Base-by-base conservation (phyloP, 2,888 invertebrate species). In the Cactoblastis cactorum region DNA sequence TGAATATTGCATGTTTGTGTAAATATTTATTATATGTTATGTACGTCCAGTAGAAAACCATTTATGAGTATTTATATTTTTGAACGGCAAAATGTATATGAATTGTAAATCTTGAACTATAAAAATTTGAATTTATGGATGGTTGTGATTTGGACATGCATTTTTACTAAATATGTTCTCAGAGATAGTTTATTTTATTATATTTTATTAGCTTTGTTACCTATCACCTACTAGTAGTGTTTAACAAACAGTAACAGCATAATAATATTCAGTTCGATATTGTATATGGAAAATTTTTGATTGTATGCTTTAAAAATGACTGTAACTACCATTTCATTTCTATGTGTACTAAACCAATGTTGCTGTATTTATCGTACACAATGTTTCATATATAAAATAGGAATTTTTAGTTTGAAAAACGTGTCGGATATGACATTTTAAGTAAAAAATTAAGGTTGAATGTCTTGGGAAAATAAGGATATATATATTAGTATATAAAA, bases 101-200 rank as follows among this genome's bases (percentile, higher is more conserved):
- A 66, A 59, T 65, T 72, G 22, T 22, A 22, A 67, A 75, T 77
- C 77, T 77, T 74, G 59, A 78, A 70, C 67, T 68, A 62, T 58
- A 71, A 69, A n/a, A 67, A 53, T 55, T 78, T 76, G 78, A 72
- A 78, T 80, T 80, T 82, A 77, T 77, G 78, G 54, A 82, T 79
- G 85, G 85, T 84, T 86, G 84, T 84, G 85, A 85, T 73, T 83
- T 75, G 74, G 59, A 67, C 63, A 68, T 62, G 69, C 50, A 53
- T 59, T 70, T 65, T 61, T 28, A 6, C 53, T 45, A 57, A 51
- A 56, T 53, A 52, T 45, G 45, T 48, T 48, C 34, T 19, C 17
- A 17, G 28, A 17, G 15, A 37, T 37, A 3, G 9, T 8, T 28
- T 9, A 28, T 28, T 28, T 28, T 6, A 28, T 28, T 6, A 28